Evolutionary conservation across 2,888 invertebrate genomes (phyloP).

Genomic region (Ephialtes manifestator): DNA sequence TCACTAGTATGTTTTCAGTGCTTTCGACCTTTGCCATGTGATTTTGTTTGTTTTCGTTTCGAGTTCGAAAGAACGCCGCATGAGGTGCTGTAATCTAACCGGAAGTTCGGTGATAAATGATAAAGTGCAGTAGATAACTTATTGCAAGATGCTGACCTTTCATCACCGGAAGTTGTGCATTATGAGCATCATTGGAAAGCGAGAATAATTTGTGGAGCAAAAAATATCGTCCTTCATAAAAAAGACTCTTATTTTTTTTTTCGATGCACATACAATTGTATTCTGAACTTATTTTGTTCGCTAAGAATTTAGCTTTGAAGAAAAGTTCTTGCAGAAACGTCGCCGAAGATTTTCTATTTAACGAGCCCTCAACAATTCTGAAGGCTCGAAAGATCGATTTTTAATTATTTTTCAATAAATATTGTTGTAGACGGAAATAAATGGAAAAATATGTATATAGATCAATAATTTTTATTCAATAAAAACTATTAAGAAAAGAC

Average conservation of each 20-base stretch:
- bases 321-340: too few relatives aligned
- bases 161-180: not conserved
- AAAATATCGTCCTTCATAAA: not conserved
- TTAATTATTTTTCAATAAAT: not conserved
- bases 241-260: not conserved
- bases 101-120: not conserved
- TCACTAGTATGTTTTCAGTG: not conserved
- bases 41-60: slow-evolving; percentile 29
- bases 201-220: not conserved
- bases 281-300: too few relatives aligned
- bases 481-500: slow-evolving; percentile 42
- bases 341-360: too few relatives aligned
- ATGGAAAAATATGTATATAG: not conserved
- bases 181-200: not conserved
- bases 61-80: slow-evolving; percentile 5
- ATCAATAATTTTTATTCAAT: slow-evolving; percentile 48
- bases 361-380: not conserved
- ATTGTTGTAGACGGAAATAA: not conserved
- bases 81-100: not conserved
- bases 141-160: not conserved
- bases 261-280: too few relatives aligned
- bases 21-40: not conserved
- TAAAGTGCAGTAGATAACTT: not conserved
- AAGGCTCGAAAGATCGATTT: not conserved
- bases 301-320: too few relatives aligned